Evolutionary conservation across 2,888 invertebrate genomes (phyloP), one percentile per base, ranked within the genome.

Genomic region (Neoitamus cyanurus): DNA sequence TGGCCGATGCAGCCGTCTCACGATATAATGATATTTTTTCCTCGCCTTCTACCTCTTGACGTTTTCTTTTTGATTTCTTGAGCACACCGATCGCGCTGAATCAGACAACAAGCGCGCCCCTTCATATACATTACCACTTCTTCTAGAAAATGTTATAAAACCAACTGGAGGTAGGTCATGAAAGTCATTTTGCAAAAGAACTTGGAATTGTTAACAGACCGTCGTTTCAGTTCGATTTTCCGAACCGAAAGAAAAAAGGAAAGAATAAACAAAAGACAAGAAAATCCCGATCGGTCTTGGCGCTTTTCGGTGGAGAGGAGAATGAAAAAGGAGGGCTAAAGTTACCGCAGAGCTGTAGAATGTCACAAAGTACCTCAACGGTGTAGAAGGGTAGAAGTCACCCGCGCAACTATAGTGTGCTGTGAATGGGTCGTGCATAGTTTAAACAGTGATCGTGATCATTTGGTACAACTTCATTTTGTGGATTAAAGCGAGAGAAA

Each of bases 181-280:
- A 85, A 87, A 87, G 87, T 87, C 86, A 87, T 87, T 87, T 87
- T 86, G 87, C 86, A 86, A 87, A 87, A 87, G 86, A 85, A 86
- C 85, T 86, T 86, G 83, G 85, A 85, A 85, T 87, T 85, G 87
- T 86, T 86, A 85, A 85, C 73, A 58, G 42, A 13, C 25, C 34
- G 25, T n/a, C 28, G 68, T 37, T 83, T 80, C 34, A 28, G n/a
- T 68, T 69, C 46, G 68, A 25, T 36, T 9, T 68, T 36, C 31
- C 28, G 5, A 42, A 28, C 11, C 69, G 34, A 70, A 9, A 28
- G 37, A 28, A 69, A 37, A 42, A 42, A n/a, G 7, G 20, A 37
- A 69, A 4, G 37, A 37, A 69, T 34, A 36, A 25, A 34, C 3
- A 69, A 36, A 82, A 69, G 15, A 13, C 31, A 69, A 20, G 36